Conservation (phyloP, 2,888 invertebrate species). For the Cinara cedri region DNA sequence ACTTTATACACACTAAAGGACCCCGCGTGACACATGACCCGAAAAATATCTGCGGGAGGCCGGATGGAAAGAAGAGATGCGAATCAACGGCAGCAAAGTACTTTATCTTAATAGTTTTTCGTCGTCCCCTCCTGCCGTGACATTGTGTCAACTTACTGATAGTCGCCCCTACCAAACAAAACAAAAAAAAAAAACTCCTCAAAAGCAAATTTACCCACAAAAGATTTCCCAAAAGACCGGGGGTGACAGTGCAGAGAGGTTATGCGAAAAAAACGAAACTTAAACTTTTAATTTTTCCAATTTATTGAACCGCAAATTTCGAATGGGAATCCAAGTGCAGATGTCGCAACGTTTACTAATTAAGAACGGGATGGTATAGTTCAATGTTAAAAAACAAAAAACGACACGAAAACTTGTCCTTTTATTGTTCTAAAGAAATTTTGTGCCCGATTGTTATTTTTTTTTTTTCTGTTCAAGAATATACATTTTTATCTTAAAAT, state of each 20-base stretch:
- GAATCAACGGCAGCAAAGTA: conserved; percentile 15
- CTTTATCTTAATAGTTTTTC: conserved; percentile 50
- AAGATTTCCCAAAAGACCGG: conserved; percentile 16
- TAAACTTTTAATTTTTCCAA: conserved; percentile 47
- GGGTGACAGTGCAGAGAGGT: too few species aligned
- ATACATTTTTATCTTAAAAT: too few species aligned
- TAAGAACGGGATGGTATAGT: conserved; percentile 27
- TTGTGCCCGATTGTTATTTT: background rate
- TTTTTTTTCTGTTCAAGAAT: background rate
- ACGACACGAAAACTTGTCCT: conserved; percentile 17
- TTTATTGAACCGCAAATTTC: conserved; percentile 39
- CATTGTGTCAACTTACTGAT: conserved; percentile 38
- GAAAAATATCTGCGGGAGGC: conserved; percentile 22
- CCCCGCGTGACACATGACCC: conserved; percentile 43
- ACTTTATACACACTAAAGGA: conserved; percentile 17
- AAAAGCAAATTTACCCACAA: background rate
- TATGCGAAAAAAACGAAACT: background rate
- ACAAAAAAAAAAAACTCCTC: background rate
- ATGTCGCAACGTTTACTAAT: conserved; percentile 39
- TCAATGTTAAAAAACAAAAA: background rate
- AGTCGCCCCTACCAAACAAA: conserved; percentile 1
- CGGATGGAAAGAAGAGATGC: conserved; percentile 5
- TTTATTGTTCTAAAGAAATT: background rate
- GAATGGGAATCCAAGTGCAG: conserved; percentile 36
- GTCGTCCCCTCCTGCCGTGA: conserved; percentile 26